Conservation (phyloP, 2,888 invertebrate species). For the Chymomyza amoena region DNA sequence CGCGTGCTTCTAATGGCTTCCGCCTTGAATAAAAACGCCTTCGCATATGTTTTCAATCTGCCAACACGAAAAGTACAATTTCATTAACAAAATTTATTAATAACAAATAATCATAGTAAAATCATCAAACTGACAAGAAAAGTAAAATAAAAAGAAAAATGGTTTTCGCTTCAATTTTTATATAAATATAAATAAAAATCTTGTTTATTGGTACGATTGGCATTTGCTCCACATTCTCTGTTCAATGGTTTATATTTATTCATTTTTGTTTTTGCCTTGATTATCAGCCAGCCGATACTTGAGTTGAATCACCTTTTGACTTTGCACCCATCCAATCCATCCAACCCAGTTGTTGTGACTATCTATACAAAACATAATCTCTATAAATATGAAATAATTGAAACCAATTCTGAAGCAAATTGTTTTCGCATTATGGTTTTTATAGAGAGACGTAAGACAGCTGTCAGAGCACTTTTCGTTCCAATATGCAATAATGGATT, state of each 20-base stretch:
- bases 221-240: slow-evolving; percentile 47
- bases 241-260: slow-evolving; percentile 4
- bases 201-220: slow-evolving; percentile 16
- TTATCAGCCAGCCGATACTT: slow-evolving; percentile 45
- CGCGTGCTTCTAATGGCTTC: not conserved
- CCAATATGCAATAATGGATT: slow-evolving; percentile 62
- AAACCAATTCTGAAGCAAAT: not conserved
- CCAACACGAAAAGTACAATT: slow-evolving; percentile 13
- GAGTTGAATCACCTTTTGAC: slow-evolving; percentile 69
- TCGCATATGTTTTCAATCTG: slow-evolving; percentile 40
- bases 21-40: not conserved
- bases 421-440: not conserved
- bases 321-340: slow-evolving; percentile 45
- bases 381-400: not conserved
- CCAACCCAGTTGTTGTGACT: slow-evolving; percentile 19
- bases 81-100: not conserved
- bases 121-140: not conserved
- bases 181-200: slow-evolving; percentile 6
- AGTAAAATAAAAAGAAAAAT: not conserved
- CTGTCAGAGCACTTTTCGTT: slow-evolving; percentile 2
- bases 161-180: not conserved
- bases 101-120: not conserved
- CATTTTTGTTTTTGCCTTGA: slow-evolving; percentile 8
- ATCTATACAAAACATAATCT: not conserved
- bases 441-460: not conserved